Evolutionary conservation across 2,888 invertebrate species (phyloP), one percentile per base, ranked within the genome.

Genomic region (Zygogramma bicolorata): DNA sequence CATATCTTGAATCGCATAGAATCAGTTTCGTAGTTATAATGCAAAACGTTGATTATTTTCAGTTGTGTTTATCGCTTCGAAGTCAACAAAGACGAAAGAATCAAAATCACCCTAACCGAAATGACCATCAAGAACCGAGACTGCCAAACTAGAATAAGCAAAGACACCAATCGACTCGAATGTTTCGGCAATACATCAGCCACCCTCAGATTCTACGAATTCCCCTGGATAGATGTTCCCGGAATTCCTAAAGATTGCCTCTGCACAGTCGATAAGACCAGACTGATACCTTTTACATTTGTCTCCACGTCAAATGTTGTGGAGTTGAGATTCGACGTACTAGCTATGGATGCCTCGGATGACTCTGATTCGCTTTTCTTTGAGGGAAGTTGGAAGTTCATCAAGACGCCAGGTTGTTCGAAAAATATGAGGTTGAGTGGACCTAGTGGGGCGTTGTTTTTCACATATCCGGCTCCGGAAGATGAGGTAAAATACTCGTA

Each of bases 41-140:
- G 10, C 10, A 13, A 3, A 38, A 38, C 10, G 3, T 71, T 70
- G 31, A 60, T 68, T 59, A 29, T 57, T 88, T 89, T 62, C 89
- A 94, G 94, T 82, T 97, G 97, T 87, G 91, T 93, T 58, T 96
- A 96, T 86, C 93, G 95, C 59, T 96, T 96, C 84, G 95, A 96
- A 87, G 96, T 93, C 0, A 93, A 93, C 81, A 92, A 93, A 65
- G 95, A 95, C 60, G 95, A 96, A 85, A 90, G 93, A 60, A 91
- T 96, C 60, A 91, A 93, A 74, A 89, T 97, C 61, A 92, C 93
- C 67, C 90, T 96, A 65, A 93, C 92, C 82, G 92, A 92, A 74
- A 89, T 95, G 89, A 90, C 68, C 89, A 92, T 81, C 81, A 88
- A 81, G 80, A 83, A 82, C 73, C 84, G 87, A 0, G 85, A 89